Base-by-base conservation (phyloP, 2,113 vertebrate species). In the Brachyhypopomus occidentalis region DNA sequence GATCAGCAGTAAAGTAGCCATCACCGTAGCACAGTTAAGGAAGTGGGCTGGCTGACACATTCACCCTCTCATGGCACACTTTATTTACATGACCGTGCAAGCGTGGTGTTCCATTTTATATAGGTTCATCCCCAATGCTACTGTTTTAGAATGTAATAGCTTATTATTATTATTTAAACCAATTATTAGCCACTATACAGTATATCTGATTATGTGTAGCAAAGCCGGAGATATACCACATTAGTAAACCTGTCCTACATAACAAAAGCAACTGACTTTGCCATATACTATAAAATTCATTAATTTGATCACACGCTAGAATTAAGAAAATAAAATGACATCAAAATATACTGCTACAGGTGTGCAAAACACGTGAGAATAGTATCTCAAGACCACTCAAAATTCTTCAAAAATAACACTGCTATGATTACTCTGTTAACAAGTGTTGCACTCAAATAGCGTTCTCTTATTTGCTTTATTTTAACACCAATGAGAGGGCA, bases 401-500 rank as follows among this genome's bases (percentile, higher is more conserved):
- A 41, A 41, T 41, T 45, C 55, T 71, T 17, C 22, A 79, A 71
- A 48, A 41, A 41, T 41, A 66, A 34, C 63, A 19, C 5, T 66
- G 25, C 27, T 19, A 17, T 34, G 11, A 41, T 9, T 41, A 41
- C 41, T 41, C 41, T 9, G 9, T 9, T 41, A 41, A 41, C 41
- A 41, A 52, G 45, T 52, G 12, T 11, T 52, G 30, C 30, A 1
- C 30, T 14, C 9, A 14, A 52, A 14, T 52, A 52, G 45, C 12
- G 12, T 14, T 52, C 2, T 8, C 74, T 73, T 64, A 76, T 83
- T 83, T 80, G 69, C 71, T 73, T 27, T 56, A 34, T 75, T 77
- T 73, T 83, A 59, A 63, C 9, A 27, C 4, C 1, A 75, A 63
- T 62, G 36, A 80, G 67, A 82, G 41, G 20, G 62, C n/a, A 22